These are phyloP conservation scores for Microctonus aethiopoides DNA, from an alignment of 2,888 invertebrate genomes.

Conservation along the genomic window DNA sequence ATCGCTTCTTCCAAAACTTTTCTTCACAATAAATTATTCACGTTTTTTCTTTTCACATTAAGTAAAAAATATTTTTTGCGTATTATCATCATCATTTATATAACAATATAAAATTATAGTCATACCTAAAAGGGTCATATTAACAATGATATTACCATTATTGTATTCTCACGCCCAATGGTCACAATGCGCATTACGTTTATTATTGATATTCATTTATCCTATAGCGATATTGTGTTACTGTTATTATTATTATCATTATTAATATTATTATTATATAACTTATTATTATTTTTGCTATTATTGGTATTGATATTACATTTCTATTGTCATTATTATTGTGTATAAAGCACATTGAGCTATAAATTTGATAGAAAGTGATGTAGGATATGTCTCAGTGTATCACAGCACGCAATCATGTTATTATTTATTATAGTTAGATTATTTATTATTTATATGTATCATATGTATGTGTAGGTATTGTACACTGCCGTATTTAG, in stretches of 20 bases:
- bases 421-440: conserved; percentile 29
- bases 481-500: not conserved
- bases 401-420: conserved; percentile 23
- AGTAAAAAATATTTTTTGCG: no score
- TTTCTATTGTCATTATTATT: conserved; percentile 17
- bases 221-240: conserved; percentile 20
- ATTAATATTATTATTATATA: conserved; percentile 6
- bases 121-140: conserved; percentile 10
- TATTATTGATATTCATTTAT: conserved; percentile 20
- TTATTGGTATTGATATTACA: not conserved
- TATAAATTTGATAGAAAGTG: conserved; percentile 11
- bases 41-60: no score
- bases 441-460: conserved; percentile 22
- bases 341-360: conserved; percentile 12
- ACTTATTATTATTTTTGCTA: conserved; percentile 9
- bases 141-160: conserved; percentile 18
- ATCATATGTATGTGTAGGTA: not conserved
- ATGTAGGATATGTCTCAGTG: not conserved
- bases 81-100: not conserved
- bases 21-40: not conserved
- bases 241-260: conserved; percentile 11
- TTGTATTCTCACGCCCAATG: conserved; percentile 21
- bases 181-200: conserved; percentile 15
- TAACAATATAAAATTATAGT: conserved; percentile 9
- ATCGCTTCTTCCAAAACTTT: not conserved